A percentile compares a stretch with the other conserved stretches of the same genome.
These are phyloP conservation scores for Mellivora capensis DNA, from an alignment of 2,113 vertebrate species.

Conservation along the genomic window DNA sequence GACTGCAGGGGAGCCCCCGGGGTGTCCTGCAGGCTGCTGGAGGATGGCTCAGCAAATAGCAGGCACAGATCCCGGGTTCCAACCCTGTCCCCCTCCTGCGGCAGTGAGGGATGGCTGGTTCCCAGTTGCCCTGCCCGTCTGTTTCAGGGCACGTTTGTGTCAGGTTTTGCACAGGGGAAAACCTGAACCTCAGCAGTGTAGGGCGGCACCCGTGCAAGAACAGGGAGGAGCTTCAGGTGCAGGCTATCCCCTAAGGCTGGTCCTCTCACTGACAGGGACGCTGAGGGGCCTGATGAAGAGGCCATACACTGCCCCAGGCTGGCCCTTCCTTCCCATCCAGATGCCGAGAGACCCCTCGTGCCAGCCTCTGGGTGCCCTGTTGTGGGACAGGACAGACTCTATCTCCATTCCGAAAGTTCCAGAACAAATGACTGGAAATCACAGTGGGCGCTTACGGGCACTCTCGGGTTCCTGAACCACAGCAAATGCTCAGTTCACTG, in stretches of 20 bases:
- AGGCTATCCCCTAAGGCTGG: background rate
- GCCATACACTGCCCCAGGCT: background rate
- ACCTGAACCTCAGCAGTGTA: too few relatives aligned
- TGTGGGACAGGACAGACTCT: background rate
- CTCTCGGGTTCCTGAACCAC: too few relatives aligned
- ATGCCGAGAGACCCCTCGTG: background rate
- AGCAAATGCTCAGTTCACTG: background rate
- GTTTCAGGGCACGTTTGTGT: rapidly evolving
- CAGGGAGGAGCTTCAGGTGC: background rate
- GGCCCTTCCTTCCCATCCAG: background rate
- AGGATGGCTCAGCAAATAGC: background rate
- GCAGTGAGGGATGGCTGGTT: background rate
- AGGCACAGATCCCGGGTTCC: background rate
- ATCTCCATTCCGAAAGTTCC: background rate
- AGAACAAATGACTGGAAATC: background rate
- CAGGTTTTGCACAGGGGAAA: background rate
- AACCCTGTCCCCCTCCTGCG: background rate
- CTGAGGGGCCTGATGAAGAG: background rate
- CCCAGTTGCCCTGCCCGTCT: background rate
- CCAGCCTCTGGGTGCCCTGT: background rate
- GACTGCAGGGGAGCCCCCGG: background rate
- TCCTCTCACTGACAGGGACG: background rate
- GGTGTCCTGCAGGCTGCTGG: background rate
- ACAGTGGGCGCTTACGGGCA: background rate
- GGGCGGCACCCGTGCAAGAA: rapidly evolving